Conservation (phyloP, 2,888 invertebrate species). For the Mimas tiliae region DNA sequence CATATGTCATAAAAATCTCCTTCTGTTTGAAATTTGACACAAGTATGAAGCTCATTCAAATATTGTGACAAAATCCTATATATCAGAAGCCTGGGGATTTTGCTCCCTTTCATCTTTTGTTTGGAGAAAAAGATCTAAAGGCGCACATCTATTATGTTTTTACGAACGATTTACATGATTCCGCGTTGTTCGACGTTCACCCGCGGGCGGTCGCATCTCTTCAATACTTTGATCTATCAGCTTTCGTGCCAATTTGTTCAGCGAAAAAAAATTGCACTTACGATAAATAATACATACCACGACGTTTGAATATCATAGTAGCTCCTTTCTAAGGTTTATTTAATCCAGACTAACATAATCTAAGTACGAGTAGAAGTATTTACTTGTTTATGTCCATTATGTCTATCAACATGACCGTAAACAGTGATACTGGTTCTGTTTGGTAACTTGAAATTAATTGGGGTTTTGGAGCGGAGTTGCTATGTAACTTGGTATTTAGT, state of each 20-base stretch:
- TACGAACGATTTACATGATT: constrained; percentile 12
- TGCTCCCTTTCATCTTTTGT: neutral
- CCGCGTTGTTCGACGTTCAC: neutral
- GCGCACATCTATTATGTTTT: constrained; percentile 9
- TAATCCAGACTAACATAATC: neutral
- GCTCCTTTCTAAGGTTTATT: neutral
- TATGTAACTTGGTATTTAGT: neutral
- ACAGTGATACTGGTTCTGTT: neutral
- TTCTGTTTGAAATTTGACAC: neutral
- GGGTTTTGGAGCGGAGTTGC: neutral
- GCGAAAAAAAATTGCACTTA: constrained; percentile 1
- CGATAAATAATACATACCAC: neutral
- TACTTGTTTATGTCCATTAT: neutral
- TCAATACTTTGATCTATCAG: constrained; percentile 17
- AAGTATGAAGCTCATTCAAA: neutral
- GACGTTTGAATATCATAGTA: neutral
- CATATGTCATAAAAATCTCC: no score
- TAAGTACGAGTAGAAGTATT: neutral
- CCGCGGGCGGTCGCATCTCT: constrained; percentile 4
- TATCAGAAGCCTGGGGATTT: neutral
- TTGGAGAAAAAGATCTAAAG: neutral
- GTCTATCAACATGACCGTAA: neutral
- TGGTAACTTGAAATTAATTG: neutral
- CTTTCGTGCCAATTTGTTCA: constrained; percentile 13
- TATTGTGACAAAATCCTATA: neutral